Evolutionary conservation across 2,797 vertebrate species (phyloP).

Genomic region (Lophius americanus): DNA sequence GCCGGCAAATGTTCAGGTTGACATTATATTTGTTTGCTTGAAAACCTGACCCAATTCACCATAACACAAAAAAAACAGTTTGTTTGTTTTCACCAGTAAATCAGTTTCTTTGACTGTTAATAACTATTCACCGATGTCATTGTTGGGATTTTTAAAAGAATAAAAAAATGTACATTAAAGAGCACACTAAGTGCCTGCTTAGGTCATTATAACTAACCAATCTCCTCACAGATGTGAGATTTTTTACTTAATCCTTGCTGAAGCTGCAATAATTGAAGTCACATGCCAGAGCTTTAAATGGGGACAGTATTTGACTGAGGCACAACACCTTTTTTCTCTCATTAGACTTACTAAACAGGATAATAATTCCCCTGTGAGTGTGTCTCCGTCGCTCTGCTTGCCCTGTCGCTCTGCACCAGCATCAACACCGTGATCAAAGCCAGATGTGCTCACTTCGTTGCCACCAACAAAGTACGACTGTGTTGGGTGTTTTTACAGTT

Average conservation of each 20-base stretch:
- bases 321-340: conserved; percentile 76
- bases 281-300: conserved; percentile 39
- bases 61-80: too few species aligned
- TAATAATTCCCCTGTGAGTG: conserved; percentile 80
- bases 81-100: too few species aligned
- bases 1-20: too few species aligned
- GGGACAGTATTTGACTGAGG: conserved; percentile 58
- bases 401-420: conserved; percentile 72
- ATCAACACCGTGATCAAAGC: conserved; percentile 82
- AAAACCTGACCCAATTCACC: too few species aligned
- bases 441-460: conserved; percentile 71
- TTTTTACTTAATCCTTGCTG: not conserved
- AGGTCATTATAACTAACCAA: too few species aligned
- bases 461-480: conserved; percentile 60
- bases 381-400: conserved; percentile 59
- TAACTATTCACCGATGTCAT: too few species aligned
- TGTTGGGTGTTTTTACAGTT: conserved; percentile 60
- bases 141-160: too few species aligned
- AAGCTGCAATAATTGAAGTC: conserved; percentile 6
- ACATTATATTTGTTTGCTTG: too few species aligned
- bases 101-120: too few species aligned
- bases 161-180: too few species aligned
- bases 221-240: not conserved
- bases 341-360: conserved; percentile 83
- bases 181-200: too few species aligned